Evolutionary conservation across 2,888 invertebrate genomes (phyloP).

Genomic region (Muschampia plurimacula): DNA sequence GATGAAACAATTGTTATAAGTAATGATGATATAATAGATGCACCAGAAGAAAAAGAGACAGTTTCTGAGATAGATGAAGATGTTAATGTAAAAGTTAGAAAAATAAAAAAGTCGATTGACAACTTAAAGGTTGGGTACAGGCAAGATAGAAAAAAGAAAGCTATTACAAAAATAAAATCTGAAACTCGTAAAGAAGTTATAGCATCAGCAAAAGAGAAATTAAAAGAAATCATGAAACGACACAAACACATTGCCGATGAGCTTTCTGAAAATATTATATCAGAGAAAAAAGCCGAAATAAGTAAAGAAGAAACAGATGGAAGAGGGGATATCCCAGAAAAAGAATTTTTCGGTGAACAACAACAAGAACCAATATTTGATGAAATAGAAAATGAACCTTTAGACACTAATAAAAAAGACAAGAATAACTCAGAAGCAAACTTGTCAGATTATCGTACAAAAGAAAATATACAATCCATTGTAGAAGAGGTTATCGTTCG

Average conservation of each 20-base stretch:
- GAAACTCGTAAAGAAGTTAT: constrained; percentile 79
- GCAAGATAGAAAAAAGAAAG: constrained; percentile 73
- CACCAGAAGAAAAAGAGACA: constrained; percentile 39
- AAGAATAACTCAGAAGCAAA: constrained; percentile 27
- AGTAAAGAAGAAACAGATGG: constrained; percentile 57
- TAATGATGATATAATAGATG: constrained; percentile 17
- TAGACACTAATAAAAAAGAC: constrained; percentile 38
- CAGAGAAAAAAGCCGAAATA: constrained; percentile 63
- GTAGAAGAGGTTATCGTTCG: constrained; percentile 80
- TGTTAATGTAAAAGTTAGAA: constrained; percentile 51
- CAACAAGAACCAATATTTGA: constrained; percentile 9
- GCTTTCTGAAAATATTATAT: constrained; percentile 59
- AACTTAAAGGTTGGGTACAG: constrained; percentile 62
- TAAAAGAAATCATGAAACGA: constrained; percentile 80
- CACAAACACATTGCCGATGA: constrained; percentile 76
- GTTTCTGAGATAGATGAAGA: constrained; percentile 46
- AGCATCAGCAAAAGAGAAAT: constrained; percentile 80
- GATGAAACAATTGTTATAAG: constrained; percentile 37
- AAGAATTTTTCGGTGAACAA: constrained; percentile 1
- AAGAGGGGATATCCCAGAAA: constrained; percentile 70
- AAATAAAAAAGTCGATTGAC: constrained; percentile 64
- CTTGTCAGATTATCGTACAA: constrained; percentile 53
- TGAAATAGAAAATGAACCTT: constrained; percentile 44
- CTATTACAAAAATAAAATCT: constrained; percentile 77
- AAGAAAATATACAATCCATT: constrained; percentile 75